Evolutionary conservation across 92 coral and sea anemone genomes (phyloP).

Genomic region (Siderastrea siderea): DNA sequence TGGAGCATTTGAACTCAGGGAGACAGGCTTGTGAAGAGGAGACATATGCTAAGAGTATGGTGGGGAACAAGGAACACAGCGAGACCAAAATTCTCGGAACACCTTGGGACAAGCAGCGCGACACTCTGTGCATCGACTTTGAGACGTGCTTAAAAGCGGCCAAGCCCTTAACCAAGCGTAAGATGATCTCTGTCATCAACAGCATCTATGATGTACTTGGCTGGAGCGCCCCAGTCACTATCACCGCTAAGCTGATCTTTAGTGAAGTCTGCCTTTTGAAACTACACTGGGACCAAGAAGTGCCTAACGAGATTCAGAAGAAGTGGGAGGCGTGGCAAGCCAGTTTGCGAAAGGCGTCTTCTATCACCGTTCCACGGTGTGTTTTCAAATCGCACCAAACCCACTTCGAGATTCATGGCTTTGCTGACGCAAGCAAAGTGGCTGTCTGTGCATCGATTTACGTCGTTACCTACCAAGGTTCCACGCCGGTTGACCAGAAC

Average conservation of each 20-base stretch:
- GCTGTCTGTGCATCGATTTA: conserved; percentile 64
- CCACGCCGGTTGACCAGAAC: conserved; percentile 42
- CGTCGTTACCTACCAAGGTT: conserved; percentile 36
- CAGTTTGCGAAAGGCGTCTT: conserved; percentile 16
- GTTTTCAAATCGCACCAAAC: conserved; percentile 30
- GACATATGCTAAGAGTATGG: background rate
- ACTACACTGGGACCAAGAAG: background rate
- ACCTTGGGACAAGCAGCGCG: background rate
- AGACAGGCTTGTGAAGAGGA: conserved; percentile 23
- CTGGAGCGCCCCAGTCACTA: conserved; percentile 48
- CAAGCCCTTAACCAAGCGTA: conserved; percentile 41
- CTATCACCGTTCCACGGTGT: conserved; percentile 66
- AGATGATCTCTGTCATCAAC: conserved; percentile 38
- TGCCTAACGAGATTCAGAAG: conserved; percentile 34
- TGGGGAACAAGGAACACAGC: background rate
- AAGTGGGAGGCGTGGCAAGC: background rate
- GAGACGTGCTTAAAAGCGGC: background rate
- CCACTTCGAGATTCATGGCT: conserved; percentile 60
- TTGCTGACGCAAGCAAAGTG: conserved; percentile 68
- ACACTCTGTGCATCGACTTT: background rate
- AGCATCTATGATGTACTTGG: conserved; percentile 52
- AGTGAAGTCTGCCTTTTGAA: conserved; percentile 36
- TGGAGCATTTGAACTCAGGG: background rate
- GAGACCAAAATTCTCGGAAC: background rate
- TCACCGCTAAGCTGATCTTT: conserved; percentile 47